Conservation (phyloP, 2,888 invertebrate species). For the Cataglyphis altisquamis region DNA sequence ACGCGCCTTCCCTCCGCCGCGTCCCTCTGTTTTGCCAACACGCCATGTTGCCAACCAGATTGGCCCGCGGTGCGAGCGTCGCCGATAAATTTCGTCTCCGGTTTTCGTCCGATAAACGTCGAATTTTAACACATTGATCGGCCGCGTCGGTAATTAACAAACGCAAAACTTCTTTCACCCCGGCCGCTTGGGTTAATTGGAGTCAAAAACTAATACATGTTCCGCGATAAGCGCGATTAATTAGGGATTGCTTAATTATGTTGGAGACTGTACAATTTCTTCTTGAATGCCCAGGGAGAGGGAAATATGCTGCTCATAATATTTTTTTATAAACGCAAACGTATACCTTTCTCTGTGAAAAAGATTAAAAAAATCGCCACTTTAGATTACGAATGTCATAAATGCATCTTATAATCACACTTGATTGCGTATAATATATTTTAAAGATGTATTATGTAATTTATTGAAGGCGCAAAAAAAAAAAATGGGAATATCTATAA, state of each 20-base stretch:
- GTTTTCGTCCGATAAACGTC: conserved; percentile 74
- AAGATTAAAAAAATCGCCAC: neutral
- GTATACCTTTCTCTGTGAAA: neutral
- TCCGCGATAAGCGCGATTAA: conserved; percentile 9
- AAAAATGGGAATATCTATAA: neutral
- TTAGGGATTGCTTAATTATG: conserved; percentile 1
- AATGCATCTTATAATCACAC: neutral
- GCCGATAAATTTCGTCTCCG: conserved; percentile 75
- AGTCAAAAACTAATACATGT: conserved; percentile 19
- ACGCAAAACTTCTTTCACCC: conserved; percentile 37
- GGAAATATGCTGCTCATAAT: neutral
- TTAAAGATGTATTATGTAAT: neutral
- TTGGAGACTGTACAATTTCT: neutral
- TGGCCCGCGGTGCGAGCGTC: conserved; percentile 72
- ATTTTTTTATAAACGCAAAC: neutral
- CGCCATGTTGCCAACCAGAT: conserved; percentile 78
- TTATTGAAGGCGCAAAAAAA: neutral
- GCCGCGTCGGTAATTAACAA: conserved; percentile 71
- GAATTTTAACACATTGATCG: conserved; percentile 76
- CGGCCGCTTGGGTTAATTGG: conserved; percentile 9
- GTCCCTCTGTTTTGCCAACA: conserved; percentile 74
- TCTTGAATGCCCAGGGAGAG: neutral
- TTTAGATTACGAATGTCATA: neutral
- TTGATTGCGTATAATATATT: neutral
- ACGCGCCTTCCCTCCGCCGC: conserved; percentile 56